Evolutionary conservation across 2,888 invertebrate species (phyloP), one percentile per base, ranked within the genome.

Genomic region (Smittia aterrima): DNA sequence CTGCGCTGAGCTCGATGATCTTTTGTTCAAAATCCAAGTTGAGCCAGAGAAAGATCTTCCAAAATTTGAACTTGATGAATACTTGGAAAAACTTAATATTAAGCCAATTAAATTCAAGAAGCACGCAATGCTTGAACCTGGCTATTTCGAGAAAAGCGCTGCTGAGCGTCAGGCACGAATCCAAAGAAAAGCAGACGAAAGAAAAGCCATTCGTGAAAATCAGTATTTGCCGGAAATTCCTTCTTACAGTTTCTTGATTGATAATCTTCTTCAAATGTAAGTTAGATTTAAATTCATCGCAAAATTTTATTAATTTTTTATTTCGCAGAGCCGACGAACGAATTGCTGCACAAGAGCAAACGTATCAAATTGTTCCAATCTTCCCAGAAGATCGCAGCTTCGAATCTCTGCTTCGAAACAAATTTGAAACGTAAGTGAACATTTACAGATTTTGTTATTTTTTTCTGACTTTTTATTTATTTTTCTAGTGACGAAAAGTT

Each of bases 371-470:
- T 0, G 4, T 58, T 6, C 72, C 58, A 16, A 22, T 72, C 1
- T 72, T 72, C 32, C 72, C 72, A 20, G 38, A 38, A 38, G 2
- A 13, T 0, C 11, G 32, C 3, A 22, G 38, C 20, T 72, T 72
- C 53, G 72, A 72, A n/a, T 13, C 9, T 16, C 18, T 72, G 24
- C 25, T 72, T 2, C 20, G 32, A 9, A 72, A 72, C 27, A 72
- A 72, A 7, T 62, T 72, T 9, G 40, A 58, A 24, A 72, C 72
- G 71, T 71, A 58, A 71, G 54, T 47, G 6, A 13, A 38, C 1
- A 16, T n/a, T n/a, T 64, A 13, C 18, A 20, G 25, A 16, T 22
- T 13, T 0, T 16, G 6, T 53, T 53, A 53, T 16, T n/a, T n/a
- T n/a, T n/a, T n/a, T n/a, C 9, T 16, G 18, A 58, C 11, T 58